phyloP scores from a whole-genome alignment of 2,797 vertebrate genomes.

The Catostomus latipinnis region DNA sequence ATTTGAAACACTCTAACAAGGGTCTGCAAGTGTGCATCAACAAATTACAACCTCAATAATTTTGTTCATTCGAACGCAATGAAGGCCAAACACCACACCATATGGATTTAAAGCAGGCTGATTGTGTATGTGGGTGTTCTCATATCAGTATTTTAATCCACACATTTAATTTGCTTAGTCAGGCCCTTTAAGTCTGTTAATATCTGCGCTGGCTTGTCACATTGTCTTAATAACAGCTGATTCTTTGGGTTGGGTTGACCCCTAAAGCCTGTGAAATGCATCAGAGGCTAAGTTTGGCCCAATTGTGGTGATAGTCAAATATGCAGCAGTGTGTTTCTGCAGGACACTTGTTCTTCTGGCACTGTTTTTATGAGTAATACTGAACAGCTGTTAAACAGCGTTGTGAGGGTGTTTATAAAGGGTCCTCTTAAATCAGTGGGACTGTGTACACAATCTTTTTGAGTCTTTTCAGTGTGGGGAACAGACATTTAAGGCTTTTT shows the following conservation, averaged over 20 bases:
- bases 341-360: neutral
- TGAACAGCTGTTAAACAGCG: constrained; percentile 24
- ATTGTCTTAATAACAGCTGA: constrained; percentile 35
- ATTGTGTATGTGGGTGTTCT: constrained; percentile 20
- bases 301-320: constrained; percentile 11
- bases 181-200: constrained; percentile 7
- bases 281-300: constrained; percentile 42
- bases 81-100: constrained; percentile 9
- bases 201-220: constrained; percentile 21
- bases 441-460: constrained; percentile 22
- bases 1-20: neutral
- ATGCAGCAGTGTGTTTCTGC: neutral
- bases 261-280: constrained; percentile 20
- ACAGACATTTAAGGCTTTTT: constrained; percentile 1
- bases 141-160: constrained; percentile 38
- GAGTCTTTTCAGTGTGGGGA: constrained; percentile 8
- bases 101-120: constrained; percentile 12
- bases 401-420: constrained; percentile 39
- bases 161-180: constrained; percentile 12
- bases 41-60: constrained; percentile 14
- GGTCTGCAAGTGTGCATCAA: neutral
- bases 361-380: constrained; percentile 25
- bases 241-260: neutral
- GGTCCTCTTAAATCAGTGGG: constrained; percentile 21
- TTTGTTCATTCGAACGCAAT: neutral